Base-by-base conservation (phyloP, 1,140 invertebrate genomes). In the Fopius arisanus region DNA sequence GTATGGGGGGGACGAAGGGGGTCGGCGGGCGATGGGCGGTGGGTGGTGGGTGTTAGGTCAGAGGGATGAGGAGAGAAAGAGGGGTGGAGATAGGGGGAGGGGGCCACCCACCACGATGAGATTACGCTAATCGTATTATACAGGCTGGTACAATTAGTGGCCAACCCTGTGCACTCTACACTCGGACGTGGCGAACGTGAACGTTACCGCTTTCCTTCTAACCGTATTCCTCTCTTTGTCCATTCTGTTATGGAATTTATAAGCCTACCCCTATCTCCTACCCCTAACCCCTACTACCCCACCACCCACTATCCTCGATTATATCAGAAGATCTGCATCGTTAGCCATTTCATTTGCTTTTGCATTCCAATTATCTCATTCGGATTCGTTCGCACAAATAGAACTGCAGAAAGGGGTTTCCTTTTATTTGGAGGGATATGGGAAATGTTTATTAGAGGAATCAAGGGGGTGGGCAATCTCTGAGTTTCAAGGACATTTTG, bases 51-150 rank as follows among this genome's bases (percentile, higher is more conserved):
- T n/a, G n/a, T n/a, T n/a, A n/a, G n/a, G n/a, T n/a, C n/a, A n/a
- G n/a, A n/a, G 4, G 54, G 54, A 0, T 2, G 43, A 2, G 41
- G 41, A 14, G 41, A 43, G 41, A 14, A 12, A 14, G 3, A 43
- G 43, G 19, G 43, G 19, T 5, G 2, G 43, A 51, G 5, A 51
- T 12, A 51, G 19, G 43, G 19, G 43, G 19, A 3, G 19, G n/a
- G 19, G 43, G 43, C 1, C n/a, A 19, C 43, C 43, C 43, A 51
- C 74, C 76, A 70, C 79, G 79, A 84, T 81, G 80, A 79, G 80
- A 85, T 85, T 84, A 85, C 75, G 68, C 73, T 85, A 85, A 85
- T 85, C 81, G 81, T 85, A 84, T 86, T 83, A 82, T 78, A 75
- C 77, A 76, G 73, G 78, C 77, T 71, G 80, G 54, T 81, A 80